These are phyloP conservation scores for Hydractinia echinata DNA, from an alignment of 30 jellyfish, hydroid and myxozoan genomes.

Conservation along the genomic window DNA sequence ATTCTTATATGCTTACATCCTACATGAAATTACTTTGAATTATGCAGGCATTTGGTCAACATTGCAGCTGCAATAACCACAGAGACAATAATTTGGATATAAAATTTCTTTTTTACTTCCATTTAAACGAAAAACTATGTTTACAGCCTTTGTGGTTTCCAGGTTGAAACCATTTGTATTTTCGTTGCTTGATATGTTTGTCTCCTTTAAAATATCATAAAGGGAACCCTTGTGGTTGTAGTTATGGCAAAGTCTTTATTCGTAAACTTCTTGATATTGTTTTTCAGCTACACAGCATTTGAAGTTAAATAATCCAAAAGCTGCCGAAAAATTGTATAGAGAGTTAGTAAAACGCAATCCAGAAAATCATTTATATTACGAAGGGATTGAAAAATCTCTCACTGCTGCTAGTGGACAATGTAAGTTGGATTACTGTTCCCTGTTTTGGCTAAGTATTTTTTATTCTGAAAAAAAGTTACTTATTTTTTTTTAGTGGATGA, in stretches of 20 bases:
- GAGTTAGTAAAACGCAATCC: constrained; percentile 79
- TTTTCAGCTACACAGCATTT: constrained; percentile 58
- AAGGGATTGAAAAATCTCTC: constrained; percentile 51
- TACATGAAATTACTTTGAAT: too few relatives aligned
- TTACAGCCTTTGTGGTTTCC: too few relatives aligned
- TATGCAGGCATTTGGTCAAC: too few relatives aligned
- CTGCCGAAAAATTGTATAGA: constrained; percentile 68
- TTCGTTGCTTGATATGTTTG: too few relatives aligned
- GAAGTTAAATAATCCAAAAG: constrained; percentile 54
- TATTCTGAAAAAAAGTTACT: background rate
- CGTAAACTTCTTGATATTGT: constrained; percentile 1
- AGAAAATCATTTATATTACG: constrained; percentile 75
- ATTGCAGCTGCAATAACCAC: too few relatives aligned
- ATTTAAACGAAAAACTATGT: too few relatives aligned
- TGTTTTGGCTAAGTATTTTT: background rate
- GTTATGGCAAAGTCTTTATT: background rate
- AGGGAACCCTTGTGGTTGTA: too few relatives aligned
- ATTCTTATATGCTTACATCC: too few relatives aligned
- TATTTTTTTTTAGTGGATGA: constrained; percentile 47
- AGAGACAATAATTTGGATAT: too few relatives aligned
- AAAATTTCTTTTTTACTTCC: too few relatives aligned
- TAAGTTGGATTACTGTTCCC: background rate
- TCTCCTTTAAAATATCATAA: too few relatives aligned
- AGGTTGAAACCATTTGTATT: too few relatives aligned
- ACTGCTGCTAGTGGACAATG: constrained; percentile 16